Evolutionary conservation across 2,113 vertebrate genomes (phyloP).

Genomic region (Ciconia stormi): DNA sequence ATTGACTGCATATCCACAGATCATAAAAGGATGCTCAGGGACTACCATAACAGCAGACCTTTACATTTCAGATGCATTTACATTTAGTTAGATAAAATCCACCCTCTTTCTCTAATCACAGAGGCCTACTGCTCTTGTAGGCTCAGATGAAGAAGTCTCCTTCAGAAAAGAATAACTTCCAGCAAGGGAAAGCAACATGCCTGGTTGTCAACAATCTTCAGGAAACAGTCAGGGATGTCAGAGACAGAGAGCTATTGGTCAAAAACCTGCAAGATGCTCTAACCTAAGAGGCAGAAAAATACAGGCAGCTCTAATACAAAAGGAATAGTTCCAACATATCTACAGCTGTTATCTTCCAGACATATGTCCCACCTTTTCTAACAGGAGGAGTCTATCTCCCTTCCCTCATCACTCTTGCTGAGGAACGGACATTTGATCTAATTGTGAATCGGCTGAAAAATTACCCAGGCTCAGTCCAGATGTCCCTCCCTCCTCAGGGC

Average conservation of each 20-base stretch:
- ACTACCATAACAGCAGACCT: not conserved
- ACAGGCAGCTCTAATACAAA: not conserved
- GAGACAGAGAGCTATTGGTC: not conserved
- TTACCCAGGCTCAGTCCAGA: not conserved
- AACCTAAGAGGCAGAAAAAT: not conserved
- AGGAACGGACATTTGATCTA: not conserved
- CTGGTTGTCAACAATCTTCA: not conserved
- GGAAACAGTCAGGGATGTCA: not conserved
- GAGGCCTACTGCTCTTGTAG: not conserved
- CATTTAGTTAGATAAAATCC: not conserved
- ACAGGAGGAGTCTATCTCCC: not conserved
- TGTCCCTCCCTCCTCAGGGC: not conserved
- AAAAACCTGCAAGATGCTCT: not conserved
- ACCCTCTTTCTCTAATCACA: not conserved
- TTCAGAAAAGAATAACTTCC: not conserved
- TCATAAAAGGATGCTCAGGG: not conserved
- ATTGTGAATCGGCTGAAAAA: not conserved
- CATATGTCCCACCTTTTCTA: not conserved
- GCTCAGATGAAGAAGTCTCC: not conserved
- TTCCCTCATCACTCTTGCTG: not conserved
- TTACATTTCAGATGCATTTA: not conserved
- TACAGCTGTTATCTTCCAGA: not conserved
- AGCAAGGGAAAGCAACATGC: not conserved
- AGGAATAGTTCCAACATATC: not conserved
- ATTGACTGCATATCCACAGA: not conserved